Evolutionary conservation across 1,140 invertebrate genomes (phyloP).

Genomic region (Achatina immaculata): DNA sequence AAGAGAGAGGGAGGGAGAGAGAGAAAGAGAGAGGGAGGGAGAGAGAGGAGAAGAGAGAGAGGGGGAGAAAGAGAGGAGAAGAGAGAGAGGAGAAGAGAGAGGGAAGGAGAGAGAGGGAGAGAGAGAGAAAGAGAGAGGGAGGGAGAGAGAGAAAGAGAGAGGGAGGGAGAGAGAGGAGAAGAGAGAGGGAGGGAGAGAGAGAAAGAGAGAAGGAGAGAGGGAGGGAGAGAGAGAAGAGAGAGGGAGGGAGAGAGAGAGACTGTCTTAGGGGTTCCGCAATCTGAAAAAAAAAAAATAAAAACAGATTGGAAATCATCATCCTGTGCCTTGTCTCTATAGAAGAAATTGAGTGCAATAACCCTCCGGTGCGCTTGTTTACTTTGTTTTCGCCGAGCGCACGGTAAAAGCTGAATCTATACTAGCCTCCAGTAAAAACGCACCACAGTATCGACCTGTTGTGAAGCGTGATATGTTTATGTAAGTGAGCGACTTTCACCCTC

Average conservation of each 20-base stretch:
- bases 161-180: neutral
- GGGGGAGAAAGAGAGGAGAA: neutral
- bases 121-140: conserved; percentile 11
- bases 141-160: neutral
- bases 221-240: conserved; percentile 7
- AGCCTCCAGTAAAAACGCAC: no score
- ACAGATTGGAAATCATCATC: no score
- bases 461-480: no score
- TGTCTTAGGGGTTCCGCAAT: no score
- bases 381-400: no score
- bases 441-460: no score
- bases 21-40: neutral
- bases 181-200: neutral
- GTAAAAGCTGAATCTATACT: no score
- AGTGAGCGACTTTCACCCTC: no score
- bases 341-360: no score
- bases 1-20: conserved; percentile 4
- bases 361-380: no score
- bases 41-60: neutral
- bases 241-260: neutral
- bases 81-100: neutral
- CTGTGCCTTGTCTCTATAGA: no score
- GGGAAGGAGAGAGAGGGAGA: neutral
- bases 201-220: neutral
- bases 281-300: no score